These are phyloP conservation scores for Paracyclopina nana DNA, from an alignment of 1,140 invertebrate genomes.

Conservation along the genomic window DNA sequence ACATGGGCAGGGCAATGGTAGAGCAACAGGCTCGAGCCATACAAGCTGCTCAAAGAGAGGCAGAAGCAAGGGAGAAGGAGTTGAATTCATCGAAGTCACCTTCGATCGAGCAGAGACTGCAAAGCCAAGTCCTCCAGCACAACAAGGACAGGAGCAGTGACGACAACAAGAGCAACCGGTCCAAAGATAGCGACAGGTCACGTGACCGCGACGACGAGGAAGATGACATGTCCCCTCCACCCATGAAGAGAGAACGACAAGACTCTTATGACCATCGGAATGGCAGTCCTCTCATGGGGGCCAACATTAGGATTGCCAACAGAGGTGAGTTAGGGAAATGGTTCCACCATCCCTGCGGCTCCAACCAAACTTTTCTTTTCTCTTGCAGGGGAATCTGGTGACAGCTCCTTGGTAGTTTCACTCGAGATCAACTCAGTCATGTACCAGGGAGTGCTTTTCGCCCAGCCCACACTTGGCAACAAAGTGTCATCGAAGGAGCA, in stretches of 20 bases:
- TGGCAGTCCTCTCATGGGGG: constrained; percentile 32
- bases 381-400: constrained; percentile 38
- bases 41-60: constrained; percentile 26
- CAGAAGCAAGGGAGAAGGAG: constrained; percentile 17
- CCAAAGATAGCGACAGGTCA: constrained; percentile 6
- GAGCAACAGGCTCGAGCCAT: constrained; percentile 18
- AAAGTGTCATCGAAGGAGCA: too few relatives aligned
- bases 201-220: too few relatives aligned
- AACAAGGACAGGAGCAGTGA: too few relatives aligned
- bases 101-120: constrained; percentile 38
- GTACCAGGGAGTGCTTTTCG: constrained; percentile 69
- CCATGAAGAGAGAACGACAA: constrained; percentile 8
- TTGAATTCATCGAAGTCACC: too few relatives aligned
- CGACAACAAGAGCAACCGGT: too few relatives aligned
- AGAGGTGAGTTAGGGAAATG: constrained; percentile 40
- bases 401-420: constrained; percentile 73
- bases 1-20: constrained; percentile 17
- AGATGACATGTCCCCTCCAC: neutral
- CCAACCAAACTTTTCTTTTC: constrained; percentile 16
- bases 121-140: constrained; percentile 31
- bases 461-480: constrained; percentile 31
- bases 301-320: constrained; percentile 72
- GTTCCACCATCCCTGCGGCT: constrained; percentile 14
- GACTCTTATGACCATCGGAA: constrained; percentile 18
- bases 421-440: constrained; percentile 88